These are phyloP conservation scores for Pseudomyrmex gracilis DNA, from an alignment of 1,140 invertebrate genomes.

Conservation along the genomic window DNA sequence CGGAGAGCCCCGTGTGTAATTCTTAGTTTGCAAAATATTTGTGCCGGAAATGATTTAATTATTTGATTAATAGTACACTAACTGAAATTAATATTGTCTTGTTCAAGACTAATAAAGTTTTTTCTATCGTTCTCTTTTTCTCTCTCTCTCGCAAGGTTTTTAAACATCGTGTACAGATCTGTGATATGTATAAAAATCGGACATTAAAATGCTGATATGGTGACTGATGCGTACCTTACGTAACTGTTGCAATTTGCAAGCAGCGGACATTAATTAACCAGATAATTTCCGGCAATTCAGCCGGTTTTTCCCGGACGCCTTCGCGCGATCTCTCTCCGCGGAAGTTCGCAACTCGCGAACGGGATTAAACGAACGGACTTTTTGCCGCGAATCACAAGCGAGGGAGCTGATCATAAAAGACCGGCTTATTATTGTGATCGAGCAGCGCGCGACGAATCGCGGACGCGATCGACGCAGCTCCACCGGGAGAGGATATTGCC, in stretches of 20 bases:
- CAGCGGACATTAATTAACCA: constrained; percentile 41
- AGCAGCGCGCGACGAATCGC: constrained; percentile 29
- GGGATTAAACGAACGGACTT: constrained; percentile 13
- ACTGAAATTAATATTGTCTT: too few species aligned
- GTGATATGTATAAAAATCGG: background rate
- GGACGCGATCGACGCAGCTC: constrained; percentile 3
- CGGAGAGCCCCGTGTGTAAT: too few species aligned
- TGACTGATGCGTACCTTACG: constrained; percentile 9
- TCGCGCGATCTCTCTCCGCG: constrained; percentile 36
- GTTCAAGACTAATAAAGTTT: too few species aligned
- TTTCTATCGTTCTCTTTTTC: too few species aligned
- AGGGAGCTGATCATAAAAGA: constrained; percentile 25
- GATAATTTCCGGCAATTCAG: constrained; percentile 47
- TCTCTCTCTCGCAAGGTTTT: too few species aligned
- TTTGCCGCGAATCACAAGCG: background rate
- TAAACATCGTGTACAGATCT: background rate
- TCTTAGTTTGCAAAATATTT: too few species aligned
- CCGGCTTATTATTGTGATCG: constrained; percentile 49
- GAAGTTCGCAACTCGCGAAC: constrained; percentile 30
- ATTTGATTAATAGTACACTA: too few species aligned
- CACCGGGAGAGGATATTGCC: constrained; percentile 26
- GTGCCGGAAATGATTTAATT: too few species aligned
- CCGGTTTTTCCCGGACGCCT: constrained; percentile 36
- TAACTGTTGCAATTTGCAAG: constrained; percentile 37
- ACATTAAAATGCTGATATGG: background rate